Evolutionary conservation across 2,113 vertebrate species (phyloP).

Genomic region (Datnioides undecimradiatus): DNA sequence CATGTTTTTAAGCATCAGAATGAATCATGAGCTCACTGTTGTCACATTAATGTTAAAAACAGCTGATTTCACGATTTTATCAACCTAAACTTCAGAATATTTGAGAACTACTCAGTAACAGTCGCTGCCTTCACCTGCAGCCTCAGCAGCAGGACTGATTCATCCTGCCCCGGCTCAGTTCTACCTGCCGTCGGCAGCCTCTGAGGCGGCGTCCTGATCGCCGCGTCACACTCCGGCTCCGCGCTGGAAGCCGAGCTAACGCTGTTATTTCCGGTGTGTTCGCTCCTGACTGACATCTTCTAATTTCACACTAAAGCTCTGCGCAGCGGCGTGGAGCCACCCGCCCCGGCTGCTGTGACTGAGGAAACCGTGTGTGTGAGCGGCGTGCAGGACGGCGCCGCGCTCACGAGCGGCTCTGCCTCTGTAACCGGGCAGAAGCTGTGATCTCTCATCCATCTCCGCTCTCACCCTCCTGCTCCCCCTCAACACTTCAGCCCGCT

Average conservation of each 20-base stretch:
- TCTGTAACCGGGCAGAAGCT: conserved; percentile 44
- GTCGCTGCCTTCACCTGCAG: background rate
- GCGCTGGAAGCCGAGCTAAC: conserved; percentile 4
- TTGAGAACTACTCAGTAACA: too few species aligned
- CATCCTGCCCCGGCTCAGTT: background rate
- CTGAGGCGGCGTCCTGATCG: background rate
- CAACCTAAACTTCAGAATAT: too few species aligned
- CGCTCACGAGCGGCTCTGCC: background rate
- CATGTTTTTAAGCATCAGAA: too few species aligned
- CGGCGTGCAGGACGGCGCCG: background rate
- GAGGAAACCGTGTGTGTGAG: background rate
- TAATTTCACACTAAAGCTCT: conserved; percentile 14
- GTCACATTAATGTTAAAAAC: background rate
- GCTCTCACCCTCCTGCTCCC: background rate
- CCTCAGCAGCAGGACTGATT: background rate
- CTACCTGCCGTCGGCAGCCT: background rate
- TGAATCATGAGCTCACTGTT: background rate
- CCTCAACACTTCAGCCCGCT: conserved; percentile 5
- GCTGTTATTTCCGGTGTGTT: conserved; percentile 11
- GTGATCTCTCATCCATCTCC: conserved; percentile 11
- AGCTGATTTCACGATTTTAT: too few species aligned
- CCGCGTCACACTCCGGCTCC: background rate
- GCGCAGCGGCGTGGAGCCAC: background rate
- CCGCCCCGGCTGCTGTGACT: background rate
- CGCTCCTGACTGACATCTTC: conserved; percentile 8